A percentile compares a stretch with the other conserved stretches of the same genome.
These are phyloP conservation scores for Apotomis betuletana DNA, from an alignment of 2,888 invertebrate species.

Conservation along the genomic window DNA sequence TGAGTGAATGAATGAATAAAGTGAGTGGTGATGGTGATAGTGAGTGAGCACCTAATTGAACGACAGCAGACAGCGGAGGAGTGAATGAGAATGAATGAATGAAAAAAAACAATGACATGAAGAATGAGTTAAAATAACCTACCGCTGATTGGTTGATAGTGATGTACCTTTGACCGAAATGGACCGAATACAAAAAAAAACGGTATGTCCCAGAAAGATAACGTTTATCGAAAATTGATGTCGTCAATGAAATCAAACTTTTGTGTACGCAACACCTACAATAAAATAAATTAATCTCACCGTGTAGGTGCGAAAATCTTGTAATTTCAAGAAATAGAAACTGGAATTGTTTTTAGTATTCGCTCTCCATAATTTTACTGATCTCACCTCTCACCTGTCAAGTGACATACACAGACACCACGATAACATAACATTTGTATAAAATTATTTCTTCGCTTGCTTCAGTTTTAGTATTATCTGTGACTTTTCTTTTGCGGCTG, in stretches of 20 bases:
- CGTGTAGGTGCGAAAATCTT: too few species aligned
- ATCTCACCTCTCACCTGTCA: neutral
- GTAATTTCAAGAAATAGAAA: too few species aligned
- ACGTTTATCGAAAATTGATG: too few species aligned
- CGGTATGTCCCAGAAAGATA: conserved; percentile 12
- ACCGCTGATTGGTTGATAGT: conserved; percentile 5
- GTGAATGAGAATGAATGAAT: neutral
- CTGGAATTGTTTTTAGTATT: too few species aligned
- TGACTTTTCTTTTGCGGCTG: conserved; percentile 34
- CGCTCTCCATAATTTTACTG: too few species aligned
- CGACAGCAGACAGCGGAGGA: neutral
- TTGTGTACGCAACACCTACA: too few species aligned
- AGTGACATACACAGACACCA: neutral
- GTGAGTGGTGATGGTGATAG: neutral
- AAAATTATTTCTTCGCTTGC: too few species aligned
- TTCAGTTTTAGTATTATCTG: conserved; percentile 27
- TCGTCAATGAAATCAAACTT: too few species aligned
- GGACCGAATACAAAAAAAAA: neutral
- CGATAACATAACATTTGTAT: neutral
- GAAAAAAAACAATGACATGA: too few species aligned
- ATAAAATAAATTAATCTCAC: too few species aligned
- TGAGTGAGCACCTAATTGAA: too few species aligned
- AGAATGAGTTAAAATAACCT: too few species aligned
- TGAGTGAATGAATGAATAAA: conserved; percentile 1
- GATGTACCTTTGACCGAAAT: neutral